These are phyloP conservation scores for Vulpes ferrilata DNA, from an alignment of 2,113 vertebrate species.

Conservation along the genomic window DNA sequence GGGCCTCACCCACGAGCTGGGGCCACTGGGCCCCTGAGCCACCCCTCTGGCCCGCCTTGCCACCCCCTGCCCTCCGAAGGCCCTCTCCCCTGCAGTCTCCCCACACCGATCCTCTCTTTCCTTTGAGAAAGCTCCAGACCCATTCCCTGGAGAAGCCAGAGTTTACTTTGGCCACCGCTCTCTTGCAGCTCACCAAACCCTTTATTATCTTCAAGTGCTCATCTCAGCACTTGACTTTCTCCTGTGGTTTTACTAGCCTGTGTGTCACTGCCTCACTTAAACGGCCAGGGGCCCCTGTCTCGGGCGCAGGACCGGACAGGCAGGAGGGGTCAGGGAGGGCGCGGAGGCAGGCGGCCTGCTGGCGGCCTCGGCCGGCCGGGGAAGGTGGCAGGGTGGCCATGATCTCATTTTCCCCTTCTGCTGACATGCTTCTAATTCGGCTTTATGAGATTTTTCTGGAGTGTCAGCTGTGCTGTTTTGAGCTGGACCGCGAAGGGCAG, in stretches of 20 bases:
- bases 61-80: fast-evolving
- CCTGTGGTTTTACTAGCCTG: not conserved
- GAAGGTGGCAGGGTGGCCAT: constrained; percentile 45
- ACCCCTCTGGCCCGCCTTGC: fast-evolving
- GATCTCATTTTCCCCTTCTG: constrained; percentile 70
- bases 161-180: not conserved
- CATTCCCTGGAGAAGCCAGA: not conserved
- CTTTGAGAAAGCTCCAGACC: not conserved
- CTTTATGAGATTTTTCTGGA: constrained; percentile 68
- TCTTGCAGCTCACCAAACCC: not conserved
- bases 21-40: not conserved
- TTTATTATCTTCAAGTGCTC: fast-evolving
- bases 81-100: not conserved
- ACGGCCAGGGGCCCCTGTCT: not conserved
- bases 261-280: not conserved
- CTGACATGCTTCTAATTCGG: constrained; percentile 57
- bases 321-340: constrained; percentile 12
- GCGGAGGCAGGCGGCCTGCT: not conserved
- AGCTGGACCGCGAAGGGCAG: constrained; percentile 18
- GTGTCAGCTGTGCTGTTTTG: constrained; percentile 74
- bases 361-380: not conserved
- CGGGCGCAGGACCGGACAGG: not conserved
- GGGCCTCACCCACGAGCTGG: fast-evolving
- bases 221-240: not conserved
- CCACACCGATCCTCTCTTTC: not conserved